phyloP scores from a whole-genome alignment of 2,888 invertebrate species.

The Rhorus exstirpatorius region DNA sequence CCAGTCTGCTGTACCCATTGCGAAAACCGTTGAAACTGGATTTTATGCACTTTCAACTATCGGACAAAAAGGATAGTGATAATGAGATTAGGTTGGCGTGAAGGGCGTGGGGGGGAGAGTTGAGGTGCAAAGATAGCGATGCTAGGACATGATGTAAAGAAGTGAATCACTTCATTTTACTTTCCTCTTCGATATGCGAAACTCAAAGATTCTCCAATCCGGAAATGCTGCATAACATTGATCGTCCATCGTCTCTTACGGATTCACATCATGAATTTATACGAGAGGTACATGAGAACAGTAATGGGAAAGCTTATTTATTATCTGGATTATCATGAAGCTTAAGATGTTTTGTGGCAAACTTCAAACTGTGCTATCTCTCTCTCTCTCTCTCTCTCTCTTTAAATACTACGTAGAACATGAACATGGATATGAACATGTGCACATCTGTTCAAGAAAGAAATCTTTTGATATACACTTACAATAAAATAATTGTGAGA shows the following conservation, averaged over 20 bases:
- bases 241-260: slow-evolving; percentile 65
- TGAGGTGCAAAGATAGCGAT: slow-evolving; percentile 6
- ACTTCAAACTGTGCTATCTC: too few relatives aligned
- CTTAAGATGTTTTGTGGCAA: not conserved
- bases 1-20: slow-evolving; percentile 32
- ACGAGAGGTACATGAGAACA: not conserved
- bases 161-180: not conserved
- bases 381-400: too few relatives aligned
- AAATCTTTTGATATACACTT: too few relatives aligned
- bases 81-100: too few relatives aligned
- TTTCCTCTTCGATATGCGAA: not conserved
- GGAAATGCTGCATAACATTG: slow-evolving; percentile 57
- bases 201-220: slow-evolving; percentile 3
- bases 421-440: too few relatives aligned
- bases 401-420: too few relatives aligned
- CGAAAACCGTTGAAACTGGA: slow-evolving; percentile 43
- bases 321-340: not conserved
- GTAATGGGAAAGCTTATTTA: not conserved
- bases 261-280: slow-evolving; percentile 66
- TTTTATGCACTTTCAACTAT: slow-evolving; percentile 21
- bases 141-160: not conserved
- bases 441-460: too few relatives aligned
- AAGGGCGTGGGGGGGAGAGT: slow-evolving; percentile 15
- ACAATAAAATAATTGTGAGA: too few relatives aligned
- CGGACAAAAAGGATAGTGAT: slow-evolving; percentile 9